These are phyloP conservation scores for Phyllostomus discolor DNA, from an alignment of 2,113 vertebrate genomes.

Conservation along the genomic window DNA sequence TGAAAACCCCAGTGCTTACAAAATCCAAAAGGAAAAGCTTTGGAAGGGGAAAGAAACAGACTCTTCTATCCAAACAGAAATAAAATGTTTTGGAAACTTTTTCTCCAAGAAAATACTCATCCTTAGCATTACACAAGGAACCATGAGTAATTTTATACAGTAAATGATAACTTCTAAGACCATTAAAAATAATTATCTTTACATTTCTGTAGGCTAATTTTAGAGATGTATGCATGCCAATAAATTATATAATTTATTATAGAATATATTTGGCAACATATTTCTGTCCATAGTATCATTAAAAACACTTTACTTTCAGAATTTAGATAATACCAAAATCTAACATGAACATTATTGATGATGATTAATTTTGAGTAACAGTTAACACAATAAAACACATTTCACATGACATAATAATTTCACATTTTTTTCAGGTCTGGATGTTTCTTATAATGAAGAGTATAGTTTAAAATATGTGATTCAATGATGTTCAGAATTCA, in stretches of 20 bases:
- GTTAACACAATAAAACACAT: background rate
- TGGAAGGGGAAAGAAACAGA: background rate
- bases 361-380: background rate
- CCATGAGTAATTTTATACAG: background rate
- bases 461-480: background rate
- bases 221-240: background rate
- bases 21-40: background rate
- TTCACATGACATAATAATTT: background rate
- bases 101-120: background rate
- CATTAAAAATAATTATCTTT: background rate
- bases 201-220: background rate
- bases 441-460: background rate
- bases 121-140: background rate
- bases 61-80: background rate
- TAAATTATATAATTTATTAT: background rate
- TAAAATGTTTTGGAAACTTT: background rate
- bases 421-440: background rate
- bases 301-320: background rate
- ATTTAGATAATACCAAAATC: background rate
- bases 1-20: background rate
- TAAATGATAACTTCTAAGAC: background rate
- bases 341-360: background rate
- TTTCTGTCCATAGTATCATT: background rate
- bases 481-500: background rate
- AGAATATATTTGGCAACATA: background rate